Base-by-base conservation (phyloP, 2,113 vertebrate species). In the Anarrhichthys ocellatus region DNA sequence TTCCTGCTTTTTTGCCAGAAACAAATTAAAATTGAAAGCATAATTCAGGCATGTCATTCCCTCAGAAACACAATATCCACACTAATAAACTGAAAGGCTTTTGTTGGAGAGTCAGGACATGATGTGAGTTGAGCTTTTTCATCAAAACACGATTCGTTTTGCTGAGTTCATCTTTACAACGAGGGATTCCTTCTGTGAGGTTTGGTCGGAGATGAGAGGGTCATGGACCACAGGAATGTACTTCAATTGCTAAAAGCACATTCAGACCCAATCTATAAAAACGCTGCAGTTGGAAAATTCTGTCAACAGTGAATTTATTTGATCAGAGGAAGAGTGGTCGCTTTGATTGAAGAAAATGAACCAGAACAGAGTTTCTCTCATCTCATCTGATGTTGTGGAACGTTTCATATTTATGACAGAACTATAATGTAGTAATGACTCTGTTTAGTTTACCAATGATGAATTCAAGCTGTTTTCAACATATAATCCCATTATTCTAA, bases 181-280 rank as follows among this genome's bases (percentile, higher is more conserved):
- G 2, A 82, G 58, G 29, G 17, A 65, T 73, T 80, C 72, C 62
- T 82, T 73, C 38, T 9, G 15, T 73, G 36, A 75, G 17, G 50
- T 1, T 62, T 4, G 59, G 70, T 27, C 42, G 42, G 27, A 20
- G 70, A 79, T 69, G 76, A 76, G 46, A 72, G 68, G 81, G 4
- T 73, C 56, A 48, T 0, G 48, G 38, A 77, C 73, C 81, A 52
- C 73, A 83, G 54, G 78, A 76, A 78, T 83, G 11, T 20, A 24
- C 62, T 62, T 52, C 29, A 13, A 20, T 38, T 18, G 59, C 71
- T 70, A 4, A 36, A 69, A 78, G 59, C 63, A 11, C 67, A 54
- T 20, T 4, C 58, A 75, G 65, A 73, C 14, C 36, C 29, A 10
- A 56, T 80, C 76, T 46, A 76, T 76, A 38, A 42, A 72, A 67